Evolutionary conservation across 30 jellyfish, hydroid and myxozoan species (phyloP), one percentile per base, ranked within the genome.

Genomic region (Aurelia sp.): DNA sequence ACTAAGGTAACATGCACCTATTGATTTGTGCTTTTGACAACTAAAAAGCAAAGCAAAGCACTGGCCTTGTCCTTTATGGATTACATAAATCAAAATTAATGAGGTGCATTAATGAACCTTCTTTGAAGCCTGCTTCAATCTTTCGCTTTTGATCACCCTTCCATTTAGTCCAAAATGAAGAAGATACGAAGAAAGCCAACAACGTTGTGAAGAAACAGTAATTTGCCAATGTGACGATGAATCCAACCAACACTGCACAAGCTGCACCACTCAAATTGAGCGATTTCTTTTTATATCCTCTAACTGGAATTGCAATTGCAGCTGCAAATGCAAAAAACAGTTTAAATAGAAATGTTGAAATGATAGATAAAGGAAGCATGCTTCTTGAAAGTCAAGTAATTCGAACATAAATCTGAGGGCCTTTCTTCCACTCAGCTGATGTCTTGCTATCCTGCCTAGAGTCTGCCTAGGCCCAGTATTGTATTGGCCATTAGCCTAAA

Each of bases 211-310:
- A 92, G 83, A 79, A 92, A 22, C 90, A 74, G 69, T 86, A 86
- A 66, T 73, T 87, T 52, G 96, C 95, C 20, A 92, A 57, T 1
- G 98, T 86, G 47, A 83, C 78, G 15, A 79, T 22, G 60, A 86
- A 92, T 6, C 98, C 98, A 67, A 92, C 96, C 20, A 87, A 13
- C 48, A 86, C 83, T 11, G 98, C 98, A 73, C 79, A 61, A 35
- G 86, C 19, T 5, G 96, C 90, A 33, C 98, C 98, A 71, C 91
- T 85, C 15, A 92, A 40, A 62, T 85, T 78, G 76, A 92, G 74
- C 18, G 98, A 92, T 80, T 86, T 86, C 75, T 86, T 92, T 41
- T 78, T 76, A 53, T 68, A 92, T 8, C 95, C 98, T n/a, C 95
- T 86, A 30, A 62, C 77, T 22, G 98, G 80, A 17, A 86, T 68